Evolutionary conservation across 2,888 invertebrate genomes (phyloP).

Genomic region (Drosophila robusta): DNA sequence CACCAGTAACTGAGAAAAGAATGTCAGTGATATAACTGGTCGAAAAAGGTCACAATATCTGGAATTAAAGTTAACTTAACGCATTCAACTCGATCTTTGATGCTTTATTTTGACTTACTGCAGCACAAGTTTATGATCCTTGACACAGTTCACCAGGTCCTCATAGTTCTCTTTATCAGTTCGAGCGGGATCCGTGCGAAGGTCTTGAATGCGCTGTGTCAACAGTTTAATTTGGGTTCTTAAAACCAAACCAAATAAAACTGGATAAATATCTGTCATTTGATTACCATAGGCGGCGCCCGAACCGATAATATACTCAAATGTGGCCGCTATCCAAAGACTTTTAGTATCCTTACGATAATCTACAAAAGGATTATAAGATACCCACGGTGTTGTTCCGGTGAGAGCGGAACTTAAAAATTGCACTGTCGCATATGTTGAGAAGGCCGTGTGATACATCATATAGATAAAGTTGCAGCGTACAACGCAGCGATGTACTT

Average conservation of each 20-base stretch:
- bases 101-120: slow-evolving; percentile 20
- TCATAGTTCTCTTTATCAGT: slow-evolving; percentile 18
- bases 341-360: neutral
- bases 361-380: slow-evolving; percentile 39
- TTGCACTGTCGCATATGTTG: neutral
- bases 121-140: slow-evolving; percentile 41
- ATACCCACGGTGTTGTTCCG: slow-evolving; percentile 32
- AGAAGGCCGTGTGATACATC: slow-evolving; percentile 14
- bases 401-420: slow-evolving; percentile 4
- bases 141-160: slow-evolving; percentile 43
- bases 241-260: slow-evolving; percentile 24
- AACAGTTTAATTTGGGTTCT: slow-evolving; percentile 39
- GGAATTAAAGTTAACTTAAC: neutral
- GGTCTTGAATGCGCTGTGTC: slow-evolving; percentile 7
- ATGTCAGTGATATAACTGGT: slow-evolving; percentile 39
- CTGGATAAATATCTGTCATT: slow-evolving; percentile 26
- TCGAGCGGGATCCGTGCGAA: slow-evolving; percentile 24
- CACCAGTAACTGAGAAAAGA: slow-evolving; percentile 49
- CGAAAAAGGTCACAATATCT: slow-evolving; percentile 48
- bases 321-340: slow-evolving; percentile 18
- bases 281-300: slow-evolving; percentile 3
- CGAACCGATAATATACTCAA: slow-evolving; percentile 11
- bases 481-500: slow-evolving; percentile 31
- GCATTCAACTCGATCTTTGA: neutral
- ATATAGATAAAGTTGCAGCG: slow-evolving; percentile 34